Evolutionary conservation across 2,113 vertebrate genomes (phyloP), one percentile per base, ranked within the genome.

Genomic region (Apaloderma vittatum): DNA sequence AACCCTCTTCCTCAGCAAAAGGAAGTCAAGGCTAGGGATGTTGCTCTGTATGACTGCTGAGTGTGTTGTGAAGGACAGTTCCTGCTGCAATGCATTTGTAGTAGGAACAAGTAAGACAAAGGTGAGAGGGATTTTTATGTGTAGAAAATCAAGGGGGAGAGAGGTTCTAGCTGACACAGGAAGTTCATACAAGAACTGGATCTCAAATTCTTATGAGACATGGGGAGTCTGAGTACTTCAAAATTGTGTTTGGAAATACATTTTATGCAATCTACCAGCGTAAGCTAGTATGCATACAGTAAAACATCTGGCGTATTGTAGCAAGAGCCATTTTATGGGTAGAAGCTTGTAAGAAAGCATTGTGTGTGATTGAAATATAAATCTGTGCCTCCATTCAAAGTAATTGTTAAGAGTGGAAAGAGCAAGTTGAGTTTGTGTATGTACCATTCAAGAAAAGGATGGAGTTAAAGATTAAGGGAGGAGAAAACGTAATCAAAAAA

Each of bases 31-130:
- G 20, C 32, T 75, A 5, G 18, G 3, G 9, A 5, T 84, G 21
- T 86, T 77, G 26, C 22, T 40, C 32, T 57, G 1, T 29, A 12
- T 17, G 1, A 36, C 2, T 2, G 1, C 21, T 2, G 0, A 43
- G 6, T 32, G 3, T 8, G 1, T 43, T 62, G 54, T 51, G 27
- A 76, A 52, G 34, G 29, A 7, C 21, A 29, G 1, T 55, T 78
- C 11, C 26, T 72, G 34, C 12, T 54, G 36, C 37, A 52, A 68
- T 45, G 23, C 11, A 2, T 55, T 59, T 76, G 3, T 11, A 37
- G 23, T 22, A 58, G 30, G 17, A 62, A 40, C 21, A 77, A n/a
- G 13, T 14, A 76, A 66, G 30, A 61, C 23, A 49, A 65, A 45
- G 40, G 11, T 63, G 15, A 46, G 23, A 15, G 26, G 14, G 9